Evolutionary conservation across 1,140 invertebrate species (phyloP), one percentile per base, ranked within the genome.

Genomic region (Zaprionus inermis): DNA sequence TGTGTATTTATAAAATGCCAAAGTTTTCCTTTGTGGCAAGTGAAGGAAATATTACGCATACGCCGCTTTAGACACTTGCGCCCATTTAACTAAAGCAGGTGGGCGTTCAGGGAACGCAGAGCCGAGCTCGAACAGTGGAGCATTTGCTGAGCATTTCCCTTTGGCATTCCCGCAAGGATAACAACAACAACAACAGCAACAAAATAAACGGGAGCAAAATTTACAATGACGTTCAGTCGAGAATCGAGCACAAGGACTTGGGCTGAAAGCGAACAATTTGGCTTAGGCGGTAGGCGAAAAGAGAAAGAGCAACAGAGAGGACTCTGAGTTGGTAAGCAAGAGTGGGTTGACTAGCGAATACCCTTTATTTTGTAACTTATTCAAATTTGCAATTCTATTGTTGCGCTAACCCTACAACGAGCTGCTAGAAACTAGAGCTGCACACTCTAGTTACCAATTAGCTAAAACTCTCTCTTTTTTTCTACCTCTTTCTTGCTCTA

Each of bases 191-290:
- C n/a, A n/a, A n/a, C n/a, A n/a, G n/a, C n/a, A n/a, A n/a, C n/a
- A n/a, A n/a, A n/a, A n/a, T n/a, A 79, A 81, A 68, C 51, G 63
- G 63, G 55, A 69, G 63, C 63, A 54, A 58, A 60, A 83, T 80
- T 61, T 58, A 67, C 72, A 52, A 66, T 55, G 68, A 76, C 64
- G 64, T 49, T 34, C 58, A 55, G 28, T 56, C 38, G 38, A 22
- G 34, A 56, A 66, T 66, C 57, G 59, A 54, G 64, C 30, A 38
- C 65, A 57, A 58, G 66, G 54, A 70, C 58, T 57, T 4, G 11
- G 18, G 44, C 44, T 49, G 44, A 49, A 22, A 49, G 22, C 12
- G 44, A 54, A 30, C 51, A 54, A 54, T 54, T 54, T 49, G 44
- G 44, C 44, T 22, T 16, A 22, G 6, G 3, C 4, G 6, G n/a